phyloP scores from a whole-genome alignment of 2,113 vertebrate species.

The Otolemur garnettii region DNA sequence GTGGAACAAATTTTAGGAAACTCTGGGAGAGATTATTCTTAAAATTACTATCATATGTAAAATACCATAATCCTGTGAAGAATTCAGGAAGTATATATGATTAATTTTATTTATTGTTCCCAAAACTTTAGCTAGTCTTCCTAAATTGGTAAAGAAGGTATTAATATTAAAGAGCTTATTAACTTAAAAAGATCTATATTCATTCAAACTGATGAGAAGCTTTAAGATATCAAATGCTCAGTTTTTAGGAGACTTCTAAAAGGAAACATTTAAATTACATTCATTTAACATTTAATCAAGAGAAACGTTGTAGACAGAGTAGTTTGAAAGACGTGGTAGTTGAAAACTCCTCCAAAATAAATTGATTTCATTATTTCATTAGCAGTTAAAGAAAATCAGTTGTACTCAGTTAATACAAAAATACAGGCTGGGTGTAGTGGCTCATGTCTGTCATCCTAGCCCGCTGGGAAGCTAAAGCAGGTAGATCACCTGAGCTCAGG shows the following conservation, averaged over 20 bases:
- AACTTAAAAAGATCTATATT: background rate
- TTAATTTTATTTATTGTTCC: constrained; percentile 25
- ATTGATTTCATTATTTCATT: constrained; percentile 18
- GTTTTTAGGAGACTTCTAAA: background rate
- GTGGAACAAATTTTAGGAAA: constrained; percentile 16
- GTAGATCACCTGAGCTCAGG: too few relatives aligned
- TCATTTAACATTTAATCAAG: background rate
- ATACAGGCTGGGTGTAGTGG: too few relatives aligned
- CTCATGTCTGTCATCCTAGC: too few relatives aligned
- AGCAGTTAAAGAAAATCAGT: constrained; percentile 6
- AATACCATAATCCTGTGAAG: background rate
- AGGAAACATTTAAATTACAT: background rate
- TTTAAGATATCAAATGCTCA: background rate
- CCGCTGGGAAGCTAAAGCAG: too few relatives aligned
- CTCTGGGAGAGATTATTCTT: background rate
- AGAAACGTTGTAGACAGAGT: background rate
- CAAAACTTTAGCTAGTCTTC: background rate
- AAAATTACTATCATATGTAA: constrained; percentile 29
- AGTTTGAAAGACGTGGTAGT: background rate
- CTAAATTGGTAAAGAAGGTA: constrained; percentile 31
- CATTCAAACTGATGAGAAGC: background rate
- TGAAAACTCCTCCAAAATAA: background rate
- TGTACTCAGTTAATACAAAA: background rate
- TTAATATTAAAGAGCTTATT: background rate
- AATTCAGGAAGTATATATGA: background rate